phyloP scores from a whole-genome alignment of 1,140 invertebrate species.

The Hycleus phaleratus region DNA sequence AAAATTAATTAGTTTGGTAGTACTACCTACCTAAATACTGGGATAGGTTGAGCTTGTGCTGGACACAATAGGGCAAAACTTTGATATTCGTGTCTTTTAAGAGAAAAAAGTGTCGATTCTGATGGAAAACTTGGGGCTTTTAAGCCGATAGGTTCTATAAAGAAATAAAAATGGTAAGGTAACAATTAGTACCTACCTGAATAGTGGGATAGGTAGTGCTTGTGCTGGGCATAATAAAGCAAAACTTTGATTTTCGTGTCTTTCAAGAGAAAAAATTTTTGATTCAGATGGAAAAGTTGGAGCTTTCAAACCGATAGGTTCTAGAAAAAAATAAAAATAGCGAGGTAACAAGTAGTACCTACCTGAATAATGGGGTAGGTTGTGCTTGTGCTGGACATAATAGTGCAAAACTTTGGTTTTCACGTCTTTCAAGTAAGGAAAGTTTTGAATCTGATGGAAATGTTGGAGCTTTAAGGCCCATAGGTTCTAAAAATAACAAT shows the following conservation, averaged over 20 bases:
- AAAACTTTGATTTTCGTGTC: constrained; percentile 31
- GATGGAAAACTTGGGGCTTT: constrained; percentile 49
- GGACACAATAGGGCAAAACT: constrained; percentile 53
- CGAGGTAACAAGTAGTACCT: constrained; percentile 22
- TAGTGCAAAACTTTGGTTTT: constrained; percentile 41
- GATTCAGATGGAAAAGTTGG: constrained; percentile 44
- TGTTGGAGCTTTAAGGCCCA: constrained; percentile 46
- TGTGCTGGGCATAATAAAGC: constrained; percentile 57
- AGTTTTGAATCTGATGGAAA: constrained; percentile 40
- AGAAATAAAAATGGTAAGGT: constrained; percentile 3
- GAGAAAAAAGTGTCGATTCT: constrained; percentile 35
- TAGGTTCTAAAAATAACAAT: constrained; percentile 41
- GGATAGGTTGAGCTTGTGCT: constrained; percentile 57
- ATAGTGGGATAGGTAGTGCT: constrained; percentile 55
- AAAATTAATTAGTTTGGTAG: constrained; percentile 4
- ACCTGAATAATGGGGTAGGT: constrained; percentile 63
- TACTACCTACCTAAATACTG: constrained; percentile 54
- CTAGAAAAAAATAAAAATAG: constrained; percentile 36
- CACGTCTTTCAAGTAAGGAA: constrained; percentile 24
- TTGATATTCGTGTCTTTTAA: constrained; percentile 15
- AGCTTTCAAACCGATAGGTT: constrained; percentile 43
- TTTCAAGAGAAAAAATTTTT: constrained; percentile 34
- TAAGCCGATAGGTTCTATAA: constrained; percentile 43
- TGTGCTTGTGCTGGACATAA: constrained; percentile 58
- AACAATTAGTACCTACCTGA: constrained; percentile 50